Base-by-base conservation (phyloP, 2,113 vertebrate genomes). In the Clarias magur region DNA sequence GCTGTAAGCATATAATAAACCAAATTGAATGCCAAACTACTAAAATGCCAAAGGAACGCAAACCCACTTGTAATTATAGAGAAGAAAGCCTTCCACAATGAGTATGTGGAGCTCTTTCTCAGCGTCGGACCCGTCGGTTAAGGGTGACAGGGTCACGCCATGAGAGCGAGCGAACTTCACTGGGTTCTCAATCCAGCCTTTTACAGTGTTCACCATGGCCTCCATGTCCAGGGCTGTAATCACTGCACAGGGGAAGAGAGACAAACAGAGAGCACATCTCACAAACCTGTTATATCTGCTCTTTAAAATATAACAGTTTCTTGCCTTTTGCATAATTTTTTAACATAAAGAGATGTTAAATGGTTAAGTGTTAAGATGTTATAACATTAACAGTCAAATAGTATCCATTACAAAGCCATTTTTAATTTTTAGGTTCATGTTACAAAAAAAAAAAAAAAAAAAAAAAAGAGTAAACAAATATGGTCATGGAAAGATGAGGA, bases 51-150 rank as follows among this genome's bases (percentile, higher is more conserved):
- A 72, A 27, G 54, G n/a, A 3, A 23, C 6, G n/a, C 10, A 54
- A 3, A 86, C 93, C 70, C 84, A 96, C 96, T 94, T 93, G 94
- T 97, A 97, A 90, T 96, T 99, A 91, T 99, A 99, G 85, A 99
- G 96, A n/a, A 99, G 95, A 91, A 99, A 99, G 57, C 98, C 98
- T 90, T 99, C 98, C 15, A 99, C 90, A 9, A 99, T 95, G 70
- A 99, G 97, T 84, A 99, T 94, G 89, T 98, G 97, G 89, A 95
- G 78, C 34, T 93, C 93, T n/a, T 94, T 85, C 60, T 94, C 92
- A 2, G 89, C 87, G 91, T 94, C 89, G 0, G 91, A 90, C 59
- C 90, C 91, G 30, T 93, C 92, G 0, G 89, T 86, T 53, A 90
- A 91, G 48, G 92, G 90, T 42, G 94, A 93, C 83, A 94, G 88